Evolutionary conservation across 2,113 vertebrate genomes (phyloP), one percentile per base, ranked within the genome.

Genomic region (Sinocyclocheilus rhinocerous): DNA sequence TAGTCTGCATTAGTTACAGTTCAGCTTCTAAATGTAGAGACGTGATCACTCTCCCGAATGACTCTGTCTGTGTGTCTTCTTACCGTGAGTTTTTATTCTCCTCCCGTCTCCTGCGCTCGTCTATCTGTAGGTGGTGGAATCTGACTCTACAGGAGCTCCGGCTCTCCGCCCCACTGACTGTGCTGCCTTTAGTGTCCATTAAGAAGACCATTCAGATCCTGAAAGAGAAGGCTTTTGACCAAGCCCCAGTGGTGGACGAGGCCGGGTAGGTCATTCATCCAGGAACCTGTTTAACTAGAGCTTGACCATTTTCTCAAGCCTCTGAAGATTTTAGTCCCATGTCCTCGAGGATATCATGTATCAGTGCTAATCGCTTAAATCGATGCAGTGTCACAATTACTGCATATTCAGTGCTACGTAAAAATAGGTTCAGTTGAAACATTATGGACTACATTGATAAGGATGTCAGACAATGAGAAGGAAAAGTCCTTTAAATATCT

Each of bases 181-280:
- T 97, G 86, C 94, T 96, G 39, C 96, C 96, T 15, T 92, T 93
- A 0, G 93, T 96, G 82, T 96, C 92, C 77, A 96, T 96, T 26
- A 95, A 94, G 73, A 95, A 95, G 81, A 95, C 96, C 55, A 95
- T 97, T 50, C 93, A 94, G 52, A 95, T 97, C 77, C 95, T 97
- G 15, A 95, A 94, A 1, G 95, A 96, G 88, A 96, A 96, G 86
- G 95, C 95, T 90, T 97, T 96, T 22, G 96, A 97, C 92, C 96
- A 97, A 93, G 96, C 93, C 1, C 96, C 96, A 0, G 96, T 97
- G 85, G 96, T 97, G 18, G 92, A 95, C 4, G 94, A 95, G 73
- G 90, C 94, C 0, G 96, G 96, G 96, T 97, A 92, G 86, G 96
- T 77, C 50, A 42, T 63, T 75, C 13, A 24, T 20, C 22, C 26